phyloP scores from a whole-genome alignment of 2,113 vertebrate genomes.

The Pomatorhinus ruficollis region DNA sequence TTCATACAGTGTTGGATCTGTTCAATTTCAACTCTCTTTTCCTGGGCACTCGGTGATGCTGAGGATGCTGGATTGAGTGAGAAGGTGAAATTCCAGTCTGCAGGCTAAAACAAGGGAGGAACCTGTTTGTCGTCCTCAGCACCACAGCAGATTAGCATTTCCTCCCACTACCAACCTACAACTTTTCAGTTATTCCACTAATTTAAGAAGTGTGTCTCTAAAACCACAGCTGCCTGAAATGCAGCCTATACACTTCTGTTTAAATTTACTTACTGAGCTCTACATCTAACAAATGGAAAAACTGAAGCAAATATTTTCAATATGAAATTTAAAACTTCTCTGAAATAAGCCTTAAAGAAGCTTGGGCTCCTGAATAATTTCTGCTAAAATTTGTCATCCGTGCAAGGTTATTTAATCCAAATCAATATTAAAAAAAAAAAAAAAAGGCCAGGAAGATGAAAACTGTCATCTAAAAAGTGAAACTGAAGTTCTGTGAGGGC shows the following conservation, averaged over 20 bases:
- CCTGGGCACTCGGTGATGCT: neutral
- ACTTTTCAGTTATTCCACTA: neutral
- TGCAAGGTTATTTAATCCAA: slow-evolving; percentile 28
- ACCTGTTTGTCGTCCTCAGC: neutral
- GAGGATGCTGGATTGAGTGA: neutral
- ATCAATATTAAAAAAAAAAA: neutral
- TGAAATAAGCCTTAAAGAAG: slow-evolving; percentile 51
- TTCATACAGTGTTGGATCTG: neutral
- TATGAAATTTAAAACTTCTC: slow-evolving; percentile 37
- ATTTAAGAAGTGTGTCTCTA: neutral
- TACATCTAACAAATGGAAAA: slow-evolving; percentile 38
- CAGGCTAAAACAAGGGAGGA: neutral
- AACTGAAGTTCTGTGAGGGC: slow-evolving; percentile 5
- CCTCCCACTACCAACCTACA: neutral
- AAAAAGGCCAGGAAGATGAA: slow-evolving; percentile 1
- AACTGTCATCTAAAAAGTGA: slow-evolving; percentile 33
- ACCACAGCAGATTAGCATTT: neutral
- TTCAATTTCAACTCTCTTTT: neutral
- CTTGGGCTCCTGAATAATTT: slow-evolving; percentile 56
- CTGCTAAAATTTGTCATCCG: slow-evolving; percentile 24
- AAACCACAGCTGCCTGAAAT: slow-evolving; percentile 11
- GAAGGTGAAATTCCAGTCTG: neutral
- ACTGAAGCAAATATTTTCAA: slow-evolving; percentile 31
- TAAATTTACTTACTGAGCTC: slow-evolving; percentile 31
- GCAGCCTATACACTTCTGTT: neutral